Base-by-base conservation (phyloP, 2,113 vertebrate genomes). In the Verasper variegatus region DNA sequence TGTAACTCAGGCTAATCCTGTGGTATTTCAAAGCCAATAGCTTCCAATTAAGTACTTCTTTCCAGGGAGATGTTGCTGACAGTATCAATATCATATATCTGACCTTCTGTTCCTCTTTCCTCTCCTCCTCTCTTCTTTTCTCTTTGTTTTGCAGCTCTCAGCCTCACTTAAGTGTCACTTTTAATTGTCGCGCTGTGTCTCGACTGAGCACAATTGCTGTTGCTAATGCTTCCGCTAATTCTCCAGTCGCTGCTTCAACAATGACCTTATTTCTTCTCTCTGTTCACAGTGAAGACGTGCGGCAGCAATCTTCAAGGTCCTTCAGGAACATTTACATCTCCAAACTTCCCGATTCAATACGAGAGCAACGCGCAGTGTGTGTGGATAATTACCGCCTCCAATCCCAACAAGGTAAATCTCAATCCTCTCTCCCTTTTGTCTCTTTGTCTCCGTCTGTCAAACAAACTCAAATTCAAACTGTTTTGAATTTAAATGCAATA, bases 351-450 rank as follows among this genome's bases (percentile, higher is more conserved):
- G 1, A 95, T 95, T 82, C 95, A 95, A 31, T 95, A 95, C 27
- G 95, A 95, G 84, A 95, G 94, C 89, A 95, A 95, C 51, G 94
- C 95, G 5, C 95, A 95, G 87, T 95, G 95, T 83, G 94, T 95
- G 51, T 95, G 95, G 95, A 95, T 95, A 79, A 94, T 95, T 78
- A 94, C 94, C 6, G 95, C 95, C 11, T 92, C 93, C 78, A 95
- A 95, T 76, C 93, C 91, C 20, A 95, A 95, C 74, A 95, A 95
- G 94, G 95, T 95, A 92, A 75, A 60, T 37, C 7, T 54, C 13
- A 2, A 2, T 8, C 52, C 40, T 67, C 6, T 71, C 23, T 56
- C 2, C 21, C 54, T 55, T 51, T 2, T 3, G 40, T 11, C 40
- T 40, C 40, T 40, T 40, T 71, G 18, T 54, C 14, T 37, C 15